Conservation (phyloP, 1,140 invertebrate genomes). For the Cotesia glomerata region DNA sequence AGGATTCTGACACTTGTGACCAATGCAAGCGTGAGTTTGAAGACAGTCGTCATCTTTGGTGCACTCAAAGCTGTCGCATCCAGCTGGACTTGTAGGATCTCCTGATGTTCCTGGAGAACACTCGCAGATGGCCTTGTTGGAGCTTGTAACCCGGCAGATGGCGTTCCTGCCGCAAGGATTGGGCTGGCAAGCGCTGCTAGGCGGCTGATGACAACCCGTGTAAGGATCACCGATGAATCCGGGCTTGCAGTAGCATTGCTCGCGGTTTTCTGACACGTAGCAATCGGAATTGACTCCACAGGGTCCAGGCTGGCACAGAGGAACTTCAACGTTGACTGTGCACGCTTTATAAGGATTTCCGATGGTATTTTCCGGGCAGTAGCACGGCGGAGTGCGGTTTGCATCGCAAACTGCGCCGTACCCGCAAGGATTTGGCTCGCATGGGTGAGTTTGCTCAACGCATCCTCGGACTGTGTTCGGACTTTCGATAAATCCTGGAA, state of each 20-base stretch:
- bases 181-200: conserved; percentile 71
- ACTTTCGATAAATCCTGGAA: conserved; percentile 82
- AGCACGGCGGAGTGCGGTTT: conserved; percentile 77
- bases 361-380: conserved; percentile 75
- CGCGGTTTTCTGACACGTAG: conserved; percentile 74
- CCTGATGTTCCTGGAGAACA: conserved; percentile 79
- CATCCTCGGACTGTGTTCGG: conserved; percentile 87
- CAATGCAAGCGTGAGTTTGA: conserved; percentile 75
- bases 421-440: conserved; percentile 83
- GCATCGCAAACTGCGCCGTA: conserved; percentile 80
- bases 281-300: conserved; percentile 82
- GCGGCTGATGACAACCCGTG: conserved; percentile 71
- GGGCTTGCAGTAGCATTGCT: conserved; percentile 78
- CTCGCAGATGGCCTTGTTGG: conserved; percentile 74
- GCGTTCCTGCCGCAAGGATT: conserved; percentile 82
- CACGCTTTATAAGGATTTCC: conserved; percentile 83
- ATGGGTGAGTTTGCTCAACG: conserved; percentile 76
- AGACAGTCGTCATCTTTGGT: conserved; percentile 77
- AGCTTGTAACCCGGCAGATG: conserved; percentile 70
- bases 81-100: conserved; percentile 73
- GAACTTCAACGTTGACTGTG: conserved; percentile 62
- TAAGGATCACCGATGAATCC: conserved; percentile 80
- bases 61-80: conserved; percentile 79
- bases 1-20: conserved; percentile 77
- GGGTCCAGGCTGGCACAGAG: conserved; percentile 76